Evolutionary conservation across 2,113 vertebrate genomes (phyloP).

Genomic region (human): GRCh38 chr1:214102001-214102500

Average conservation of each 20-base stretch:
- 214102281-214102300: too few relatives aligned
- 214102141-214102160: neutral
- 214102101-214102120: conserved; percentile 16
- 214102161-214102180: neutral
- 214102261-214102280: neutral
- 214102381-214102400: neutral
- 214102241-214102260: neutral
- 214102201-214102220: neutral
- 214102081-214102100: neutral
- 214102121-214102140: neutral
- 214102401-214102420: neutral
- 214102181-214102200: neutral
- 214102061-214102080: neutral
- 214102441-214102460: neutral
- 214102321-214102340: neutral
- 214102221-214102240: neutral
- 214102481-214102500: neutral
- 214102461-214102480: neutral
- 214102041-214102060: neutral
- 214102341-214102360: neutral
- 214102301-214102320: neutral
- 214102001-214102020: neutral
- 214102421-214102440: neutral
- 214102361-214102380: neutral
- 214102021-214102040: neutral